Evolutionary conservation across 2,797 vertebrate species (phyloP), one percentile per base, ranked within the genome.

Genomic region (Sebastes elongatus): DNA sequence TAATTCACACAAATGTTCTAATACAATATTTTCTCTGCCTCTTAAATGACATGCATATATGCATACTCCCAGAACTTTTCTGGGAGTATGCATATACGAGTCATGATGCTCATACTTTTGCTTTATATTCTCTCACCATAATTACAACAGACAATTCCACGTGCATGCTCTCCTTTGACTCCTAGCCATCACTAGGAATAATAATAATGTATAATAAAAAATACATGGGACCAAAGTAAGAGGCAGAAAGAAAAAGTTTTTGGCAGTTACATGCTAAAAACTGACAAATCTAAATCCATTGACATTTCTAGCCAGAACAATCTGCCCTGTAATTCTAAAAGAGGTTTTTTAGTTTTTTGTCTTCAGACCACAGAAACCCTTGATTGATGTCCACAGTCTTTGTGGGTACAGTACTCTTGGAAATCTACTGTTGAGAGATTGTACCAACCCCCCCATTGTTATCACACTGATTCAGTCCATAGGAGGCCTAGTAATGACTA

Each of bases 401-500:
- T 74, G 67, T 75, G 76, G 75, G 63, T 78, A 83, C 82, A 85
- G 81, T 74, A 67, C 71, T 82, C 60, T 57, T 74, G 8, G 67
- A 61, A 53, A 71, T 46, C 32, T 81, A 83, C 53, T 83, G 70
- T 87, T 66, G 72, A 67, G 32, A 27, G 53, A 42, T 16, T 30
- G 22, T 76, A 65, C 81, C 46, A 61, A 30, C n/a, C 84, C 28
- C 27, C 81, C 49, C 72, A 79, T 20, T 76, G 74, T 73, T 86
- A 84, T 89, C 86, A 89, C 89, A 92, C 78, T 87, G 89, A 90
- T 87, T 94, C 86, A 89, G 93, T 96, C 95, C 94, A 84, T 83
- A 92, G 91, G 85, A 89, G 76, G 86, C 80, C 83, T 96, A 96
- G 91, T 95, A 96, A 92, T 92, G 92, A 95, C 90, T 95, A 95